Evolutionary conservation across 2,888 invertebrate species (phyloP).

Genomic region (Callinectes sapidus): DNA sequence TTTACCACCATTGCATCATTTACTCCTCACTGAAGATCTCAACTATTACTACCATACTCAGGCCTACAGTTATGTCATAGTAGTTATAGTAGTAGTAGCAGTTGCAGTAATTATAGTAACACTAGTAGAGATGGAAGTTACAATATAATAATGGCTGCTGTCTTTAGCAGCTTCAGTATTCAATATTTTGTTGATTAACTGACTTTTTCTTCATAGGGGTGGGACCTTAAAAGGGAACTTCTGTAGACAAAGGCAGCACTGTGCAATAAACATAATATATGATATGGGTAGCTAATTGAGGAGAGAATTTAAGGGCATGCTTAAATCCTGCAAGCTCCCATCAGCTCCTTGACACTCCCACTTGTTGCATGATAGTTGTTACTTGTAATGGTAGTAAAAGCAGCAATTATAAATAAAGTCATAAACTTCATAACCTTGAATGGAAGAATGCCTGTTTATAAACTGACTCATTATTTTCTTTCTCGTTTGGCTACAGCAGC

Average conservation of each 20-base stretch:
- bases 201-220: neutral
- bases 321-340: neutral
- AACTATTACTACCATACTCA: conserved; percentile 13
- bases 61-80: neutral
- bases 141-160: neutral
- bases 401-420: neutral
- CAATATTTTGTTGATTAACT: neutral
- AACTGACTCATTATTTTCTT: neutral
- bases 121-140: neutral
- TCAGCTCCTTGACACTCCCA: neutral
- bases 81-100: neutral
- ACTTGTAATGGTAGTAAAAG: neutral
- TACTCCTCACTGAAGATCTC: conserved; percentile 24
- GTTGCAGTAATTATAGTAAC: neutral
- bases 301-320: neutral
- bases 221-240: neutral
- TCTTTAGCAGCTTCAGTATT: neutral
- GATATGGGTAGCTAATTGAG: neutral
- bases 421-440: neutral
- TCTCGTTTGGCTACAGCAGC: neutral
- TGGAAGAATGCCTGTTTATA: conserved; percentile 8
- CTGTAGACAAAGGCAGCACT: neutral
- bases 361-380: neutral
- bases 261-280: neutral
- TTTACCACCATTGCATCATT: neutral